These are phyloP conservation scores for Pelobates fuscus DNA, from an alignment of 2,113 vertebrate genomes.

Conservation along the genomic window DNA sequence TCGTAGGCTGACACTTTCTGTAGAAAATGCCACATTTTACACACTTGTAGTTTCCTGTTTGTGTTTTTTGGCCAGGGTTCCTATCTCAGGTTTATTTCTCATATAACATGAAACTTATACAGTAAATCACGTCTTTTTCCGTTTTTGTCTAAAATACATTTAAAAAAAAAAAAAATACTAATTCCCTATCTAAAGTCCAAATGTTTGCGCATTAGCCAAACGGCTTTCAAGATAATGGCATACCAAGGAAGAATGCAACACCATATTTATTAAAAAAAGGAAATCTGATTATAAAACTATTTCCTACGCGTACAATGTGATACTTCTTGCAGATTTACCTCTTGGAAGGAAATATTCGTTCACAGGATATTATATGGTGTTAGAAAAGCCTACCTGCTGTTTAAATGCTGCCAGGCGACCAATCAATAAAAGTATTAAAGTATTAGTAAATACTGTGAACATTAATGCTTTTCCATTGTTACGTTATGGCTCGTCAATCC, in stretches of 20 bases:
- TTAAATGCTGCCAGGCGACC: no score
- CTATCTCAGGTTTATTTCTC: slow-evolving; percentile 55
- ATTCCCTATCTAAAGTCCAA: neutral
- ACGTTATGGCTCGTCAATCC: no score
- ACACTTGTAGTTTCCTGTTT: slow-evolving; percentile 61
- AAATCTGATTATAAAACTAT: slow-evolving; percentile 27
- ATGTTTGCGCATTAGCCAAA: neutral
- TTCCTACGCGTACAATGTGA: slow-evolving; percentile 8
- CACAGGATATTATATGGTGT: no score
- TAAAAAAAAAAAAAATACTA: slow-evolving; percentile 21
- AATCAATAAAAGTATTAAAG: no score
- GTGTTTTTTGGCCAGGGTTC: slow-evolving; percentile 60
- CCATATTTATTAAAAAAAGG: slow-evolving; percentile 16
- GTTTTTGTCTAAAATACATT: slow-evolving; percentile 10
- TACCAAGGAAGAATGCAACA: neutral
- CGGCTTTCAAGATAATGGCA: slow-evolving; percentile 8
- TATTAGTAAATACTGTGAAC: no score
- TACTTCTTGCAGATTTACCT: slow-evolving; percentile 11
- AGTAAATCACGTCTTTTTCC: slow-evolving; percentile 62
- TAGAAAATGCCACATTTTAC: slow-evolving; percentile 60
- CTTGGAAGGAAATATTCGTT: neutral
- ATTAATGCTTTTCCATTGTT: no score
- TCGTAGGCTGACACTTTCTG: slow-evolving; percentile 6
- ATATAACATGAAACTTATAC: slow-evolving; percentile 60
- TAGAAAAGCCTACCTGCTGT: neutral